A percentile compares a stretch with the other conserved stretches of the same genome.
These are phyloP conservation scores for Callaeas wilsoni DNA, from an alignment of 2,113 vertebrate species.

Conservation along the genomic window DNA sequence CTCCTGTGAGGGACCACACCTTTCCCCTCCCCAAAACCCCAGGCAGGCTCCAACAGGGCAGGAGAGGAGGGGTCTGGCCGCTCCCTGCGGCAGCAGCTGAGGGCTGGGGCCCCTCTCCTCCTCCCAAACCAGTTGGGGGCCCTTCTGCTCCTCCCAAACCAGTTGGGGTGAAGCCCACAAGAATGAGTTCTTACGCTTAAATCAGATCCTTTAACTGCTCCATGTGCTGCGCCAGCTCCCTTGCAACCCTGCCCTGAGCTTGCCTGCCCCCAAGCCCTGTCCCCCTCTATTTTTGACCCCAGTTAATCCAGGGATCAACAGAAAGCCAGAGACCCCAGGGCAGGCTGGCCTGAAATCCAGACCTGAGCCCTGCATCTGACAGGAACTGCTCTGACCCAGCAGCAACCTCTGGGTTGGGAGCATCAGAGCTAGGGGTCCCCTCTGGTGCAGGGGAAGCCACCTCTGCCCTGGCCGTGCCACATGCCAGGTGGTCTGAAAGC, in stretches of 20 bases:
- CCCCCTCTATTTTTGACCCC: neutral
- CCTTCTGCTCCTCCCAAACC: neutral
- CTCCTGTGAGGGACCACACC: neutral
- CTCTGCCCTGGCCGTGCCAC: neutral
- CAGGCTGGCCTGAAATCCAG: neutral
- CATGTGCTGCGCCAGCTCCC: neutral
- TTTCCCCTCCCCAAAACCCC: neutral
- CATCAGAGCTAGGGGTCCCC: neutral
- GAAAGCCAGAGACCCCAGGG: neutral
- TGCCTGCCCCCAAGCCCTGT: neutral
- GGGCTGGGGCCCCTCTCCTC: neutral
- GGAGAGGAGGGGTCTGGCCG: neutral
- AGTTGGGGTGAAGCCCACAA: neutral
- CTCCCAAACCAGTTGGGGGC: neutral
- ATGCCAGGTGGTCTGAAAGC: fast-evolving
- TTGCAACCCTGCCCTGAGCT: neutral
- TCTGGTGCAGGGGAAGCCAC: fast-evolving
- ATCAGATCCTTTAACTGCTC: neutral
- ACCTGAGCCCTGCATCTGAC: neutral
- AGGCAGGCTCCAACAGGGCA: neutral
- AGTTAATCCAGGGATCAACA: neutral
- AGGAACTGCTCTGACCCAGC: neutral
- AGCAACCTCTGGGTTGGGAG: neutral
- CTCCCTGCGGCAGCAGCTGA: neutral
- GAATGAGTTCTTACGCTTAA: neutral